Base-by-base conservation (phyloP, 2,888 invertebrate genomes). In the Meliscaeva auricollis region DNA sequence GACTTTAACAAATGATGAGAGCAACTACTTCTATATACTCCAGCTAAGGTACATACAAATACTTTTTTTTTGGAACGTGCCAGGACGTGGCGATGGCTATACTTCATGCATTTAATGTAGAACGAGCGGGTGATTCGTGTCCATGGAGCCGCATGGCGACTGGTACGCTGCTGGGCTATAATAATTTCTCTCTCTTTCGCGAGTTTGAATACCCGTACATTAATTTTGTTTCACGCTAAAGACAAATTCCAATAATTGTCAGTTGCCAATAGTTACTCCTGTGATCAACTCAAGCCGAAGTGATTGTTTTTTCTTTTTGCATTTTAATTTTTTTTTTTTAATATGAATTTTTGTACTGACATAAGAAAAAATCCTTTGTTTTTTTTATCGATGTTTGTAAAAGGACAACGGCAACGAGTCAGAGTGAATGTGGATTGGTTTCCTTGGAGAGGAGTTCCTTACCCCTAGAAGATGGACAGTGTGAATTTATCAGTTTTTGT, bases 201-300 rank as follows among this genome's bases (percentile, higher is more conserved):
- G 30, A 44, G 30, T 32, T 38, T 38, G 20, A 48, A 73, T 77
- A 73, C 58, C 56, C 46, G 48, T 73, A 64, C 81, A 85, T 81
- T 85, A 73, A 85, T 85, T 85, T 81, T 41, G 81, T 64, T 85
- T 85, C 81, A 81, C 76, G 85, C 85, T 85, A 76, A 85, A 64
- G 58, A 62, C 81, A 64, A 85, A 85, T 81, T 76, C 77, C 77
- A 85, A 85, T 85, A 85, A 85, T 81, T 85, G 81, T 81, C 56
- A 81, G 85, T 85, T 85, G 76, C 85, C 85, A 76, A 76, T 85
- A 46, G 85, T 62, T 73, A 85, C 85, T 52, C 41, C 76, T 81
- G n/a, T n/a, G 85, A 85, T 85, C 81, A 77, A 77, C 50, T 85
- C 41, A 76, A 60, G 52, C 72, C 22, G 64, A 62, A 62, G 15